Evolutionary conservation across 2,113 vertebrate genomes (phyloP).

Genomic region (Dromaius novaehollandiae): DNA sequence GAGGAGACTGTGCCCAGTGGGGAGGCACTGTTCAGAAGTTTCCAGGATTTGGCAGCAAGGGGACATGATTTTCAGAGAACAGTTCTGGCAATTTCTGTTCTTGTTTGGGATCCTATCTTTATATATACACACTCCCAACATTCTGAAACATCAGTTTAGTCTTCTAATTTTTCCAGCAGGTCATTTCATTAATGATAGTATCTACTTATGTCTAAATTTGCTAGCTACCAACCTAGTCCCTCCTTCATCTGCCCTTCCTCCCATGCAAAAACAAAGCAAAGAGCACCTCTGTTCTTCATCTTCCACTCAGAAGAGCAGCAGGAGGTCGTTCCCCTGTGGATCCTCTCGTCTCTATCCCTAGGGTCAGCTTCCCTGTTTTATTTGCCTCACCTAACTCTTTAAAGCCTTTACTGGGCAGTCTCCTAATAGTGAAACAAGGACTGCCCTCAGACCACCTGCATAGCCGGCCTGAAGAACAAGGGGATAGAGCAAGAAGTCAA

Average conservation of each 20-base stretch:
- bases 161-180: background rate
- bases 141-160: background rate
- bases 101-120: constrained; percentile 13
- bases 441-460: background rate
- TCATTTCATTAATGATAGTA: background rate
- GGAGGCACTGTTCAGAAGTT: background rate
- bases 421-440: background rate
- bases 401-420: background rate
- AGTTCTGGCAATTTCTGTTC: background rate
- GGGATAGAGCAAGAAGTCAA: background rate
- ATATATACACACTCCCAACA: background rate
- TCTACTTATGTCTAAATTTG: constrained; percentile 3
- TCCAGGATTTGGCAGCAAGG: background rate
- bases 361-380: background rate
- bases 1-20: background rate
- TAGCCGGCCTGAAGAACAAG: background rate
- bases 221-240: background rate
- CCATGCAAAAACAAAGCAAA: constrained; percentile 25
- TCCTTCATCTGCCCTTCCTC: background rate
- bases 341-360: background rate
- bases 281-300: background rate
- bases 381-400: background rate
- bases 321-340: background rate
- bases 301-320: background rate
- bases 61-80: background rate